These are phyloP conservation scores for Marmota monax DNA, from an alignment of 2,113 vertebrate genomes.

Conservation along the genomic window DNA sequence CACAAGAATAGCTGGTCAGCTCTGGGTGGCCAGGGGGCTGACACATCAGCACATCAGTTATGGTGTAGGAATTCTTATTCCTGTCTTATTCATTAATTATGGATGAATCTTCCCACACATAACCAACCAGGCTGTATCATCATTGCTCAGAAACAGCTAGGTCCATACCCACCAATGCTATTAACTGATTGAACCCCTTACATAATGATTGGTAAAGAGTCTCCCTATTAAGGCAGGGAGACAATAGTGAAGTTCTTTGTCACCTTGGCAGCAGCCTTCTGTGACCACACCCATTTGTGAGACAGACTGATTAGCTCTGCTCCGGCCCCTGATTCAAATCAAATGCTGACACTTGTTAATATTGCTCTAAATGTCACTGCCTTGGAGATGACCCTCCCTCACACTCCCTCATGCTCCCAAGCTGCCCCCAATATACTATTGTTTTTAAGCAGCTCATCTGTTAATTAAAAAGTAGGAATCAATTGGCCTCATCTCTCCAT, in stretches of 20 bases:
- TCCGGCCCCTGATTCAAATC: not conserved
- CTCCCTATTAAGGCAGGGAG: not conserved
- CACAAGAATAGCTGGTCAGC: not conserved
- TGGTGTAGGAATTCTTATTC: fast-evolving
- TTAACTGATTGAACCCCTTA: not conserved
- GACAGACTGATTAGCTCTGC: fast-evolving
- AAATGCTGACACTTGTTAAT: conserved; percentile 28
- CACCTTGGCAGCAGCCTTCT: not conserved
- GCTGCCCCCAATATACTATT: conserved; percentile 77
- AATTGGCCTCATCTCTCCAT: conserved; percentile 88
- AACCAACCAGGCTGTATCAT: not conserved
- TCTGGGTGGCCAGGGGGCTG: not conserved
- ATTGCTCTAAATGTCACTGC: conserved; percentile 68
- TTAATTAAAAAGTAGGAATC: conserved; percentile 91
- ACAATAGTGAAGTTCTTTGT: conserved; percentile 11
- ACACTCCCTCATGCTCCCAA: not conserved
- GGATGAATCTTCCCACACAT: not conserved
- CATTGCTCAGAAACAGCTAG: not conserved
- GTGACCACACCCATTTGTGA: not conserved
- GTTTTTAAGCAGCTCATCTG: conserved; percentile 85
- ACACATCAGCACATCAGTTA: not conserved
- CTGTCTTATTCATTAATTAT: not conserved
- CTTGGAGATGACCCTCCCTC: not conserved
- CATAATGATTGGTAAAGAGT: not conserved
- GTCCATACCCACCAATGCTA: not conserved